A percentile compares a stretch with the other conserved stretches of the same genome.
These are phyloP conservation scores for Nemoura dubitans DNA, from an alignment of 2,888 invertebrate genomes.

Conservation along the genomic window DNA sequence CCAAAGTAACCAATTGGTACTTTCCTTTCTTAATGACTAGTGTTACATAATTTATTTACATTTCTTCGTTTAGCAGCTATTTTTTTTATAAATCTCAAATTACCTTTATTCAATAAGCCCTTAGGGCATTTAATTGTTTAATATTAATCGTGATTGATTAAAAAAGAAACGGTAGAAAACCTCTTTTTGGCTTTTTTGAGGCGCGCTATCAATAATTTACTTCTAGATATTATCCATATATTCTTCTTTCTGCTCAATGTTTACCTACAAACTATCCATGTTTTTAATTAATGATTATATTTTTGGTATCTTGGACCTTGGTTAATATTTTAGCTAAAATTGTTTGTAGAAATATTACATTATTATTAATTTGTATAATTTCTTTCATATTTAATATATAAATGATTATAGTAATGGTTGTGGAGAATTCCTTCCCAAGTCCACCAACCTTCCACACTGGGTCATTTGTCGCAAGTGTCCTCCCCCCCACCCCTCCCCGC, in stretches of 20 bases:
- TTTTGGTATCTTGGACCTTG: constrained; percentile 79
- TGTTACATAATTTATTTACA: constrained; percentile 19
- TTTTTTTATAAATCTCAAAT: constrained; percentile 9
- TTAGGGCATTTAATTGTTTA: constrained; percentile 29
- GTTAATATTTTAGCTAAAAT: constrained; percentile 60
- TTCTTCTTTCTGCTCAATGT: constrained; percentile 43
- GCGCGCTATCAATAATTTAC: constrained; percentile 47
- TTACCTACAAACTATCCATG: constrained; percentile 50
- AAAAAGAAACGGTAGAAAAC: constrained; percentile 47
- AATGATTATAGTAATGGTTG: constrained; percentile 40
- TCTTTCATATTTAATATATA: constrained; percentile 41
- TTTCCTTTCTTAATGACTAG: constrained; percentile 29
- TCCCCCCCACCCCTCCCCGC: neutral
- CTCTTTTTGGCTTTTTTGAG: constrained; percentile 46
- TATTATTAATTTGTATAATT: constrained; percentile 56
- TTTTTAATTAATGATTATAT: constrained; percentile 49
- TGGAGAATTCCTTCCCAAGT: constrained; percentile 24
- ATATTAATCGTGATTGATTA: constrained; percentile 36
- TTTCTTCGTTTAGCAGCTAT: constrained; percentile 12
- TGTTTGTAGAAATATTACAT: constrained; percentile 65
- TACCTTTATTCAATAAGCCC: constrained; percentile 24
- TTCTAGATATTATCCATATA: constrained; percentile 42
- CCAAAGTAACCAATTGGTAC: constrained; percentile 22
- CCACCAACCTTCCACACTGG: constrained; percentile 8
- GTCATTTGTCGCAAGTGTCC: constrained; percentile 8